These are phyloP conservation scores for Beaufortia kweichowensis DNA, from an alignment of 2,113 vertebrate species.

Conservation along the genomic window DNA sequence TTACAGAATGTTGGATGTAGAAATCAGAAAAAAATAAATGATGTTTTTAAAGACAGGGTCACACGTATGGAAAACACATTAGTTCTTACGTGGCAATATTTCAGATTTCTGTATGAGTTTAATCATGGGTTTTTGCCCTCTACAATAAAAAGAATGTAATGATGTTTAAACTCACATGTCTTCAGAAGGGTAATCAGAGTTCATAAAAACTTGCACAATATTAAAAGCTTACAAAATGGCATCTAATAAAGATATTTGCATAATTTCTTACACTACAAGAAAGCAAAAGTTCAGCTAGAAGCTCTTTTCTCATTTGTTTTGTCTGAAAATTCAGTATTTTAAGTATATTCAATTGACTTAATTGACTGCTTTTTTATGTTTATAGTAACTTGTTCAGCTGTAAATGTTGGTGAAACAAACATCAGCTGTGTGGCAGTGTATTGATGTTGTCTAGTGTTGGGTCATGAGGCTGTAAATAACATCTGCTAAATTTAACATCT, in stretches of 20 bases:
- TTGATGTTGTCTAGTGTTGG: conserved; percentile 20
- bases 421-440: neutral
- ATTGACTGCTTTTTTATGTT: neutral
- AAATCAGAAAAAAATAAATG: no score
- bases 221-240: neutral
- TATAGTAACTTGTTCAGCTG: neutral
- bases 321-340: neutral
- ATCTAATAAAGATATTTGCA: neutral
- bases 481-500: conserved; percentile 50
- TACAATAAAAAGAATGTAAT: no score
- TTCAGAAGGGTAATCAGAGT: neutral
- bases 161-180: no score
- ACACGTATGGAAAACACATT: no score
- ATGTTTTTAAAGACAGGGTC: no score
- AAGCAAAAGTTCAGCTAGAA: neutral
- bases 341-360: no score
- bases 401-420: neutral
- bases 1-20: no score
- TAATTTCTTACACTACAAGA: no score
- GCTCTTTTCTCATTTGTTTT: neutral
- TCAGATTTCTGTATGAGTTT: no score
- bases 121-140: no score
- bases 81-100: no score
- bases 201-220: no score
- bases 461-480: conserved; percentile 44